Percentiles rank a stretch among this genome's conserved stretches.
Evolutionary conservation across 2,797 vertebrate species (phyloP).

Genomic region (Gallinago nigripennis): DNA sequence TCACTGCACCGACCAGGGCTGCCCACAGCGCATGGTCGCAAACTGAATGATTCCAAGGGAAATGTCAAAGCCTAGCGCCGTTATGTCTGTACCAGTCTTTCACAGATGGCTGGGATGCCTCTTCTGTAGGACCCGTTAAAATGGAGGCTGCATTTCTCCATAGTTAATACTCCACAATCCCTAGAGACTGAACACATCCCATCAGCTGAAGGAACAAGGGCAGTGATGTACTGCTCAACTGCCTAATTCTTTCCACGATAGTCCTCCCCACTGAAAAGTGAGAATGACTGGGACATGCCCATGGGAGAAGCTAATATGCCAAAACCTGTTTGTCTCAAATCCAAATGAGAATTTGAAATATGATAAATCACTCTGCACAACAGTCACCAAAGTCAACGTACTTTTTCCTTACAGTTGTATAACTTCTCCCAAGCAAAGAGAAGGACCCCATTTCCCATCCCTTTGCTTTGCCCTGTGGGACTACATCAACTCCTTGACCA

Average conservation of each 20-base stretch:
- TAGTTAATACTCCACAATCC: background rate
- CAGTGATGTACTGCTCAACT: background rate
- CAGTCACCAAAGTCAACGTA: background rate
- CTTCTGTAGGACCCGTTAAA: background rate
- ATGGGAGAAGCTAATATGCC: background rate
- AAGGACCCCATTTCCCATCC: background rate
- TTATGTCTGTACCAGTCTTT: background rate
- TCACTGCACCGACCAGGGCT: background rate
- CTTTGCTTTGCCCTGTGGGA: background rate
- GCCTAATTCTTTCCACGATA: background rate
- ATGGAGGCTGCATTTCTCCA: background rate
- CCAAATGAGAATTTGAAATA: background rate
- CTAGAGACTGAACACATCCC: background rate
- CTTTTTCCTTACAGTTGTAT: background rate
- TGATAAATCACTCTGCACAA: background rate
- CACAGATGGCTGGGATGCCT: background rate
- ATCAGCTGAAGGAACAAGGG: background rate
- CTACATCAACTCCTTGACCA: background rate
- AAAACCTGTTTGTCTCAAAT: background rate
- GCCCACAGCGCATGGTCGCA: background rate
- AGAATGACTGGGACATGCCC: background rate
- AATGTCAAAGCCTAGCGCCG: background rate
- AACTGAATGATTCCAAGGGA: background rate
- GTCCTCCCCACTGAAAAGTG: background rate
- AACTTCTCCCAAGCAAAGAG: background rate